A percentile compares a stretch with the other conserved stretches of the same genome.
Conservation (phyloP, 2,888 invertebrate genomes). For the Hirtodrosophila histrioides region DNA sequence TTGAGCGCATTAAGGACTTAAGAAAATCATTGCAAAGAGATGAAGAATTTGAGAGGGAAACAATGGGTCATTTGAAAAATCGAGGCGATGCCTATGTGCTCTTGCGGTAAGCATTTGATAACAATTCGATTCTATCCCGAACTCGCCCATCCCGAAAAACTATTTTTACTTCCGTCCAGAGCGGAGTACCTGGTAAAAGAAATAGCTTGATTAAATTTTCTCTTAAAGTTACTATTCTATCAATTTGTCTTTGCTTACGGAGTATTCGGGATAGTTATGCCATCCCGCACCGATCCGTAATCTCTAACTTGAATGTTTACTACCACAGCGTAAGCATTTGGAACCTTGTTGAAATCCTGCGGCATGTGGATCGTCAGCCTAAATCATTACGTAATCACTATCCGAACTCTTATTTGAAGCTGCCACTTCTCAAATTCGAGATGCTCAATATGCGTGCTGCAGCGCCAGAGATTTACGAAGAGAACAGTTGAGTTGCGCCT, state of each 20-base stretch:
- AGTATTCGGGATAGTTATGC: too few species aligned
- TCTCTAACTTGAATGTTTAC: background rate
- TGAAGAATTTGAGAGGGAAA: conserved; percentile 53
- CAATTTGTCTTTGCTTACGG: too few species aligned
- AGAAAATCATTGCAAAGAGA: conserved; percentile 55
- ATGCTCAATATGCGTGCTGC: conserved; percentile 75
- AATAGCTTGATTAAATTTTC: too few species aligned
- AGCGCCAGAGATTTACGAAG: conserved; percentile 80
- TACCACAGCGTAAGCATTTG: conserved; percentile 72
- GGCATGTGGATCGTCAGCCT: conserved; percentile 74
- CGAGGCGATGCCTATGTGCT: conserved; percentile 75
- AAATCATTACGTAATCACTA: conserved; percentile 67
- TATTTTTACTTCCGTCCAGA: too few species aligned
- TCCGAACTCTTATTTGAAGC: conserved; percentile 79
- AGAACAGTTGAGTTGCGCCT: conserved; percentile 70
- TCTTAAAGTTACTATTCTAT: too few species aligned
- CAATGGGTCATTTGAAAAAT: conserved; percentile 66
- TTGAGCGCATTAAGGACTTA: conserved; percentile 71
- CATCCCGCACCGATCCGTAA: background rate
- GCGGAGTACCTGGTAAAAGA: too few species aligned
- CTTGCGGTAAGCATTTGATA: conserved; percentile 66
- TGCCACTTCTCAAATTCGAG: conserved; percentile 82
- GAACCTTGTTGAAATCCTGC: conserved; percentile 80
- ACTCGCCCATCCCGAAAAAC: too few species aligned
- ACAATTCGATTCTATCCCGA: too few species aligned